Evolutionary conservation across 2,797 vertebrate genomes (phyloP), one percentile per base, ranked within the genome.

Genomic region (Typhlichthys eigenmanni): DNA sequence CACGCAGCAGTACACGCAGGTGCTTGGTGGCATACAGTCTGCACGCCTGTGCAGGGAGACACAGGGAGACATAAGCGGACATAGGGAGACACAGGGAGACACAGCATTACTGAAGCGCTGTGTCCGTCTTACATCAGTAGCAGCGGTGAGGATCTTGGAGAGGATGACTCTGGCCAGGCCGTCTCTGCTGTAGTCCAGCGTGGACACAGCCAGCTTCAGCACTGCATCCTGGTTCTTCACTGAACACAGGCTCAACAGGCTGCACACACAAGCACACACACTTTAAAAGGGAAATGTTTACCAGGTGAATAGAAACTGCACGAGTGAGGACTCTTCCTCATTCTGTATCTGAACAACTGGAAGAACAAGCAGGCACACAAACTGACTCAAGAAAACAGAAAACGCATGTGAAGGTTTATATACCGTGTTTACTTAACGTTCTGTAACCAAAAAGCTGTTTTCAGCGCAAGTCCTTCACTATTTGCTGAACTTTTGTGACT

Each of bases 181-280:
- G 64, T 99, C 97, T 80, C 96, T 93, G 85, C 97, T 97, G 79
- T 99, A 99, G 90, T 99, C 98, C 90, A 99, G 91, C 73, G 96
- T 98, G 81, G 98, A 96, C 72, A 98, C 95, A 8, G 96, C 95
- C 69, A 99, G 82, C 90, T 99, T 99, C 74, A 99, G 85, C 86
- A 99, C 92, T 71, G 96, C 94, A 82, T 99, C 98, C 87, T 99
- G 97, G 87, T 97, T 99, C 94, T 99, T 99, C 87, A 98, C 88
- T 58, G 96, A 96, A 83, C 96, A 96, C 82, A 99, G 93, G 90
- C 94, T 98, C 90, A 99, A 93, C 84, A 99, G 95, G 94, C 97
- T 98, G 78, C 45, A 9, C 38, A 38, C 38, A 43, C 38, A 43
- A 6, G 9, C 38, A 38, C 38, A 38, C 47, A 4, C 2, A 1